Percentiles rank a stretch among this genome's conserved stretches.
Conservation (phyloP, 2,888 invertebrate genomes). For the Agrochola litura region DNA sequence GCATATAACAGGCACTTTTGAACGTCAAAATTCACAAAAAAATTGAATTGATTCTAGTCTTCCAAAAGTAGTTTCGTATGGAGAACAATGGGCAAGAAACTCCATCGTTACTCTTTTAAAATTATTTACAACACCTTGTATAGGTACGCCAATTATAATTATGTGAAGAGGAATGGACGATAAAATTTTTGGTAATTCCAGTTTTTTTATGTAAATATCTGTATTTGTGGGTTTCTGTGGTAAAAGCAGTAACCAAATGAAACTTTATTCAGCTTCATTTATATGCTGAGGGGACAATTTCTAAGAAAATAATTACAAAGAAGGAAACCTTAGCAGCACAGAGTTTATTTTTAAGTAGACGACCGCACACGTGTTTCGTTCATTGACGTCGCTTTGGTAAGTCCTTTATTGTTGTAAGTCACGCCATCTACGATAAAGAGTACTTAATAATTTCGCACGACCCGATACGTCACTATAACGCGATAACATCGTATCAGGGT, state of each 20-base stretch:
- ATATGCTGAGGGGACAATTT: neutral
- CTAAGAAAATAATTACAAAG: neutral
- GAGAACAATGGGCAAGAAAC: no score
- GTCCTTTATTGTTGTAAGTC: constrained; percentile 37
- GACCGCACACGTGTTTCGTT: constrained; percentile 29
- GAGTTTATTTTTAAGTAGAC: constrained; percentile 16
- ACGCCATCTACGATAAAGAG: constrained; percentile 23
- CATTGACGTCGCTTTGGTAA: constrained; percentile 42
- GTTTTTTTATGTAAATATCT: neutral
- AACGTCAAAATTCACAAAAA: no score
- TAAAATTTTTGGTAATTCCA: neutral
- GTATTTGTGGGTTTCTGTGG: neutral
- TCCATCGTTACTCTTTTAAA: no score
- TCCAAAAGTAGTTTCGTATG: no score
- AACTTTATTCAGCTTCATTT: constrained; percentile 6
- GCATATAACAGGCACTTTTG: no score
- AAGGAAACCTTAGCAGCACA: neutral
- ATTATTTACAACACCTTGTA: no score
- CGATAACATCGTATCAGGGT: constrained; percentile 3
- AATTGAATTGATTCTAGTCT: no score
- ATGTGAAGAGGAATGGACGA: no score
- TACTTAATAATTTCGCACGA: constrained; percentile 39
- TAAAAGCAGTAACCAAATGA: neutral
- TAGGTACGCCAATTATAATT: no score
- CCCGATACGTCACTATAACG: constrained; percentile 3